A percentile compares a stretch with the other conserved stretches of the same genome.
Evolutionary conservation across 2,113 vertebrate species (phyloP).

Genomic region (Odocoileus hemionus): DNA sequence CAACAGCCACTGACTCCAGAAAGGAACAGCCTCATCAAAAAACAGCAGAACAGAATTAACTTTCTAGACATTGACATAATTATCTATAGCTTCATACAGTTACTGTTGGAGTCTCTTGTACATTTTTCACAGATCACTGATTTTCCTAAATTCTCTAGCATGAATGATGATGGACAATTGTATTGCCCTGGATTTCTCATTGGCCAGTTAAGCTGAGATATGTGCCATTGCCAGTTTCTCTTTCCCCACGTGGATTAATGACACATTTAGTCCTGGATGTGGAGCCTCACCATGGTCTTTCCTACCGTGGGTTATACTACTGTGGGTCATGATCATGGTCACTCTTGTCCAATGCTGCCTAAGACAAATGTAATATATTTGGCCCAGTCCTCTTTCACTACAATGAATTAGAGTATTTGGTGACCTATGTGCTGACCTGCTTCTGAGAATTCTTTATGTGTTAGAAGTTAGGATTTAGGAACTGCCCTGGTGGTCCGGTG

Average conservation of each 20-base stretch:
- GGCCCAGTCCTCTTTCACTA: background rate
- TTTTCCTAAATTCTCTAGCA: background rate
- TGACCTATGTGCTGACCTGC: background rate
- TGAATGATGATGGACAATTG: background rate
- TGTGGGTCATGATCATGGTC: background rate
- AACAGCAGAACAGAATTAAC: background rate
- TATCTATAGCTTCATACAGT: background rate
- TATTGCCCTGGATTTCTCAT: background rate
- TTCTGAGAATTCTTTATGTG: background rate
- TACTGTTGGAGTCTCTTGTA: background rate
- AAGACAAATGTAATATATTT: background rate
- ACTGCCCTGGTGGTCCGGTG: background rate
- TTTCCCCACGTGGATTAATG: background rate
- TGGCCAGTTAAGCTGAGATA: background rate
- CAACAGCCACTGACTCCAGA: background rate
- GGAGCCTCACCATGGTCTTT: background rate
- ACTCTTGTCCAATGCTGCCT: background rate
- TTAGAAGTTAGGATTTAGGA: background rate
- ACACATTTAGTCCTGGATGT: background rate
- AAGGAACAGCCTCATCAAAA: background rate
- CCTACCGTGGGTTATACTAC: background rate
- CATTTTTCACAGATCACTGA: background rate
- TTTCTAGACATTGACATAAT: background rate
- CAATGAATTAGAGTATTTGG: background rate
- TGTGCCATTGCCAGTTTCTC: background rate